Evolutionary conservation across 2,113 vertebrate genomes (phyloP), one percentile per base, ranked within the genome.

Genomic region (Andinoacara biseriatus): DNA sequence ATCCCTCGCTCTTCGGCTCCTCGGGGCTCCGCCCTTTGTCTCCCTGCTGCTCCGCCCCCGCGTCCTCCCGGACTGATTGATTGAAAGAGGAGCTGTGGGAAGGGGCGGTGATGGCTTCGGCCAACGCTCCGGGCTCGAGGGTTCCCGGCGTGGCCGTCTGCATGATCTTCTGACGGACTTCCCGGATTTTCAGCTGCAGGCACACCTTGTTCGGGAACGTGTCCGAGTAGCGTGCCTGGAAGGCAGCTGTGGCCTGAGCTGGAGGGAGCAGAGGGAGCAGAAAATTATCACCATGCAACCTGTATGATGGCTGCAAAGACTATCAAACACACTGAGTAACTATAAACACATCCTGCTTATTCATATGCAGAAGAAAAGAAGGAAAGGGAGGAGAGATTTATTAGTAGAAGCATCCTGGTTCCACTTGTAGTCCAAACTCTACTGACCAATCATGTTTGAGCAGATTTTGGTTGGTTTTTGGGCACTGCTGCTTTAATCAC

Each of bases 81-180:
- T 81, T 89, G 72, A 79, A 80, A 83, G 92, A 91, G 84, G 94
- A 91, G 90, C 90, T 90, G 77, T 87, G 94, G 57, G 89, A 56
- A 1, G 83, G 83, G 79, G 84, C 46, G n/a, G 90, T 29, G 57
- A 17, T 79, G 59, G 57, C 57, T 33, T 91, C 93, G 3, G 3
- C 84, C 0, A 69, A 31, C 2, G 60, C 92, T 2, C 87, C 86
- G 8, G 80, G 87, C 67, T 98, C 97, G 0, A 95, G 85, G 35
- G 90, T 4, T 17, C 95, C 94, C 2, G 97, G 97, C 2, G 96
- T 95, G 69, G 97, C 97, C 0, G 97, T 96, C 95, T 98, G 97
- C 97, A 98, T 98, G 93, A 98, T 98, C 95, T 98, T 98, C 95
- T 98, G 97, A 40, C 97, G 96, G 49, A 98, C 97, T 76, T 98